Evolutionary conservation across 2,888 invertebrate genomes (phyloP).

Genomic region (Torymus texanus): DNA sequence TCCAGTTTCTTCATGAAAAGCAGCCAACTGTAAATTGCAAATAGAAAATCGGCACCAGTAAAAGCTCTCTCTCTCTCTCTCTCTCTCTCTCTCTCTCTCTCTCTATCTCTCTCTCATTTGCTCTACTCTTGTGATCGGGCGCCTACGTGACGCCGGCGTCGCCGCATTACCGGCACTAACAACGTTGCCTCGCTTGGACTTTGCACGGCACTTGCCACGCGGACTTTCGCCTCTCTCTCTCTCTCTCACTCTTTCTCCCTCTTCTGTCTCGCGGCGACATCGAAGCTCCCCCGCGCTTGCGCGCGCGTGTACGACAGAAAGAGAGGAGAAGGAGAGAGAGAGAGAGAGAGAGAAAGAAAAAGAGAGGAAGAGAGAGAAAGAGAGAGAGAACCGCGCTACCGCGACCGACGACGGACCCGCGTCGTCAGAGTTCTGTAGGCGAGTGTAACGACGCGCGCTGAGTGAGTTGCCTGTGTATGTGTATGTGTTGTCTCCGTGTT

Average conservation of each 20-base stretch:
- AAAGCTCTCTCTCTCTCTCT: no score
- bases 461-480: no score
- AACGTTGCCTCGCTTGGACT: background rate
- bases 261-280: conserved; percentile 16
- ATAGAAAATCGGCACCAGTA: no score
- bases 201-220: background rate
- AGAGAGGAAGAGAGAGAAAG: background rate
- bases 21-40: no score
- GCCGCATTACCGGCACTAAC: background rate
- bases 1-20: no score
- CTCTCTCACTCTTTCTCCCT: conserved; percentile 17
- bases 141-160: conserved; percentile 14
- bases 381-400: no score
- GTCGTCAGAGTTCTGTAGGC: background rate
- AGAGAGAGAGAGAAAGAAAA: background rate
- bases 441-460: no score
- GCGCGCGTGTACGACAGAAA: background rate
- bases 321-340: background rate
- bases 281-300: background rate
- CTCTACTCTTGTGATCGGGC: background rate
- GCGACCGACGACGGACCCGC: conserved; percentile 12
- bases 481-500: no score
- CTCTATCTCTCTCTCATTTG: no score
- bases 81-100: no score
- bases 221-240: conserved; percentile 5